phyloP scores from a whole-genome alignment of 2,113 vertebrate species.

The Poeciliopsis retropinna region DNA sequence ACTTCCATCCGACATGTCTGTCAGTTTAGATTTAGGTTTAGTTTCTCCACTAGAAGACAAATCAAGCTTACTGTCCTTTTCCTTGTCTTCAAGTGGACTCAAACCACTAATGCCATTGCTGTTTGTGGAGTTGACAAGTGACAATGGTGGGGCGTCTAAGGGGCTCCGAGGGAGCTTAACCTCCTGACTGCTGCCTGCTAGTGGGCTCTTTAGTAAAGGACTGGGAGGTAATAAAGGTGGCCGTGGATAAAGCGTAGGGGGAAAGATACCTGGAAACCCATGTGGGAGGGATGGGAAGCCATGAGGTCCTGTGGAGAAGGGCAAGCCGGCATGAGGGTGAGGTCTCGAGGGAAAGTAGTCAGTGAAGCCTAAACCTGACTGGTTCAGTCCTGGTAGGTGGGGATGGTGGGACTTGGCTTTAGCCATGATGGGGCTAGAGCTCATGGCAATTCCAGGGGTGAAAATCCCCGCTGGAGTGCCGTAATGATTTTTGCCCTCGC shows the following conservation, averaged over 20 bases:
- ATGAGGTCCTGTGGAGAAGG: constrained; percentile 87
- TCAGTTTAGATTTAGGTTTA: constrained; percentile 89
- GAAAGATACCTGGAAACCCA: constrained; percentile 93
- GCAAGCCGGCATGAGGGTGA: constrained; percentile 85
- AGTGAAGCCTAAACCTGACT: constrained; percentile 86
- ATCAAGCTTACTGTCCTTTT: constrained; percentile 83
- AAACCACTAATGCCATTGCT: constrained; percentile 76
- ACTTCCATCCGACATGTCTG: constrained; percentile 92
- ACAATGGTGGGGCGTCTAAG: constrained; percentile 84
- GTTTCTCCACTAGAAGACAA: constrained; percentile 80
- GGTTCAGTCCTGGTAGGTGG: constrained; percentile 85
- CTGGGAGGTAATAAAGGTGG: constrained; percentile 94
- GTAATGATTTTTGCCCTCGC: constrained; percentile 99
- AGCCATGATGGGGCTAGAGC: constrained; percentile 91
- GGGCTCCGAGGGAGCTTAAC: constrained; percentile 89
- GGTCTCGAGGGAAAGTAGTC: constrained; percentile 95
- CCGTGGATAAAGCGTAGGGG: constrained; percentile 91
- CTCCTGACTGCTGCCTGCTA: constrained; percentile 85
- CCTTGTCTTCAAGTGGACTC: constrained; percentile 81
- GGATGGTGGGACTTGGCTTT: constrained; percentile 88
- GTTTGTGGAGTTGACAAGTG: constrained; percentile 84
- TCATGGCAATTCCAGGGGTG: constrained; percentile 89
- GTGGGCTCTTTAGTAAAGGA: constrained; percentile 90
- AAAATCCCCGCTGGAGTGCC: constrained; percentile 87
- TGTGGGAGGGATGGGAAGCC: constrained; percentile 84